phyloP scores from a whole-genome alignment of 2,888 invertebrate species.

The Rotaria socialis region DNA sequence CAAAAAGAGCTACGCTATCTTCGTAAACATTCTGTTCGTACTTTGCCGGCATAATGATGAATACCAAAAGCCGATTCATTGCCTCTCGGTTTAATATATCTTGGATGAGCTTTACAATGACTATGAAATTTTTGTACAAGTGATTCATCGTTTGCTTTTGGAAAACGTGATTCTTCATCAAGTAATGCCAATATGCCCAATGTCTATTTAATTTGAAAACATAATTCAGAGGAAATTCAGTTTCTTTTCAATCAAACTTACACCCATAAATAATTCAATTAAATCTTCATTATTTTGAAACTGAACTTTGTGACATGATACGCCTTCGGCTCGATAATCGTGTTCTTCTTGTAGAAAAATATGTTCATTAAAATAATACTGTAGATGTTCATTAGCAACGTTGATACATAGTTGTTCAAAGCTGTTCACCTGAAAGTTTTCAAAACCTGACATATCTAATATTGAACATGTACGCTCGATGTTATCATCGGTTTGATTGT shows the following conservation, averaged over 20 bases:
- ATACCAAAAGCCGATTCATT: slow-evolving; percentile 43
- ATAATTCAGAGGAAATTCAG: no score
- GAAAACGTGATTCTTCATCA: slow-evolving; percentile 57
- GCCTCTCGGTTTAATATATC: slow-evolving; percentile 39
- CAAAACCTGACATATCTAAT: slow-evolving; percentile 56
- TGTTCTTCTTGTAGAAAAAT: slow-evolving; percentile 51
- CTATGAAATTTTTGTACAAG: slow-evolving; percentile 54
- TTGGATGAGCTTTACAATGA: slow-evolving; percentile 49
- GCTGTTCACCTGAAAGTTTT: slow-evolving; percentile 52
- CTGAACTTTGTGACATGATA: slow-evolving; percentile 39
- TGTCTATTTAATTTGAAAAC: slow-evolving; percentile 49
- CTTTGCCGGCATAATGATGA: slow-evolving; percentile 46
- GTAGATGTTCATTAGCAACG: slow-evolving; percentile 57
- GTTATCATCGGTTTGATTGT: background rate
- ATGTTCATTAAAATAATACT: slow-evolving; percentile 56
- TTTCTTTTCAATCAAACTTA: background rate
- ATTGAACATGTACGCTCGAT: slow-evolving; percentile 50
- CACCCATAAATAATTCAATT: slow-evolving; percentile 46
- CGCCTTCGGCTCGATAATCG: slow-evolving; percentile 42
- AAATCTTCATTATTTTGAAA: slow-evolving; percentile 47
- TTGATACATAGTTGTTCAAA: slow-evolving; percentile 58
- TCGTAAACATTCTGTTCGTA: slow-evolving; percentile 31
- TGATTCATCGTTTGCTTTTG: slow-evolving; percentile 54
- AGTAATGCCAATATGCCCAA: slow-evolving; percentile 54
- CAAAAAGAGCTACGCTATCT: no score